These are phyloP conservation scores for Drosophila serrata DNA, from an alignment of 1,140 invertebrate genomes.

Conservation along the genomic window DNA sequence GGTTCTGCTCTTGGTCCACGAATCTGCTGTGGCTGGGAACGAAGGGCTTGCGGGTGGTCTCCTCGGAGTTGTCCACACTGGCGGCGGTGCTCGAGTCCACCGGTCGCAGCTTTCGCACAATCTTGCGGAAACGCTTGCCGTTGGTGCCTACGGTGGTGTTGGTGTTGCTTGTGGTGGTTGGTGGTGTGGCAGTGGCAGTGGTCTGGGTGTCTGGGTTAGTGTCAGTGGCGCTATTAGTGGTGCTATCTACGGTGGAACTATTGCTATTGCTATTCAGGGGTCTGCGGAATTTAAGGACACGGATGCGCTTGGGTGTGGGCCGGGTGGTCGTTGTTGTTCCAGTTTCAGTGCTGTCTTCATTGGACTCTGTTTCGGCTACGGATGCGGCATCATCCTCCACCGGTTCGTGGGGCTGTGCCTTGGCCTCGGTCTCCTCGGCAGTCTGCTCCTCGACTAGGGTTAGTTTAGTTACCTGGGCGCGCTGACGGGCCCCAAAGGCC, in stretches of 20 bases:
- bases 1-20: slow-evolving; percentile 14
- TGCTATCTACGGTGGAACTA: slow-evolving; percentile 42
- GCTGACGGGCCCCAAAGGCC: slow-evolving; percentile 43
- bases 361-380: neutral
- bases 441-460: slow-evolving; percentile 50
- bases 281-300: slow-evolving; percentile 73
- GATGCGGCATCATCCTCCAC: slow-evolving; percentile 18
- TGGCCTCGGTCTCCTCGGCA: slow-evolving; percentile 32
- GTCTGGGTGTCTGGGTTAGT: slow-evolving; percentile 36
- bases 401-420: slow-evolving; percentile 32
- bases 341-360: slow-evolving; percentile 20
- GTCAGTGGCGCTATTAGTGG: slow-evolving; percentile 61
- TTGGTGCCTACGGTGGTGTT: slow-evolving; percentile 30
- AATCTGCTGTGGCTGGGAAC: slow-evolving; percentile 50
- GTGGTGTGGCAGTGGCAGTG: slow-evolving; percentile 22
- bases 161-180: slow-evolving; percentile 29
- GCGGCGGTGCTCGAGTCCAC: slow-evolving; percentile 24
- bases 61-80: slow-evolving; percentile 21
- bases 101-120: slow-evolving; percentile 71
- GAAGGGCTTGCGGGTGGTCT: slow-evolving; percentile 63
- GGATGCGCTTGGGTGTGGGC: slow-evolving; percentile 70
- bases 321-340: slow-evolving; percentile 35
- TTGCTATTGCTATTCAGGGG: slow-evolving; percentile 57
- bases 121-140: slow-evolving; percentile 77
- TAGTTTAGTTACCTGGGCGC: slow-evolving; percentile 76